These are phyloP conservation scores for Alces alces DNA, from an alignment of 2,113 vertebrate species.

Conservation along the genomic window DNA sequence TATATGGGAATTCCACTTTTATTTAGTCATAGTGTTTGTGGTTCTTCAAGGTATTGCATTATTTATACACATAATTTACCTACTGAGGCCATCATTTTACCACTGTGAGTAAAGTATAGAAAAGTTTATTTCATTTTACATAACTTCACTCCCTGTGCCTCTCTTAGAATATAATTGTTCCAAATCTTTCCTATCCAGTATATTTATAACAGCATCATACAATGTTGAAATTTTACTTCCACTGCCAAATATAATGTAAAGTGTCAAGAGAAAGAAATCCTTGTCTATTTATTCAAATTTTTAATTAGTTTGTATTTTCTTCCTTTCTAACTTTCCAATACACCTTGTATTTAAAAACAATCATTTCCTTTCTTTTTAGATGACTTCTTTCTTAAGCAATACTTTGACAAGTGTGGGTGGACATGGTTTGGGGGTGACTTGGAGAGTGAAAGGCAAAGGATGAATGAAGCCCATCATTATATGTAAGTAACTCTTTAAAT, in stretches of 20 bases:
- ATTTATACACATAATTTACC: background rate
- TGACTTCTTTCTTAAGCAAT: background rate
- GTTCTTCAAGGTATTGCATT: background rate
- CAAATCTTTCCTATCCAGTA: background rate
- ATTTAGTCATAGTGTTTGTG: background rate
- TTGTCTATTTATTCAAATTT: background rate
- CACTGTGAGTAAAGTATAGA: background rate
- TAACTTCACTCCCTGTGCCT: background rate
- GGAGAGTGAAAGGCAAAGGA: background rate
- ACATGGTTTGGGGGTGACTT: background rate
- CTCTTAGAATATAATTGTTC: background rate
- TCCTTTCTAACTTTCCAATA: background rate
- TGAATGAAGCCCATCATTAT: background rate
- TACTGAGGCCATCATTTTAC: background rate
- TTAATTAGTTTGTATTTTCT: background rate
- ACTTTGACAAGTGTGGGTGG: background rate
- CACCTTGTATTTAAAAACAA: background rate
- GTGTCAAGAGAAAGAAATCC: background rate
- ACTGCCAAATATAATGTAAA: background rate
- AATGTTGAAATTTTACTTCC: background rate
- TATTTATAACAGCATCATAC: background rate
- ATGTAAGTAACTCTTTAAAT: background rate
- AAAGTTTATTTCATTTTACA: background rate
- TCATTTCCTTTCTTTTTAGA: background rate
- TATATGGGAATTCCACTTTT: background rate